Conservation (phyloP, 2,888 invertebrate species). For the Heterodera filipjevi region DNA sequence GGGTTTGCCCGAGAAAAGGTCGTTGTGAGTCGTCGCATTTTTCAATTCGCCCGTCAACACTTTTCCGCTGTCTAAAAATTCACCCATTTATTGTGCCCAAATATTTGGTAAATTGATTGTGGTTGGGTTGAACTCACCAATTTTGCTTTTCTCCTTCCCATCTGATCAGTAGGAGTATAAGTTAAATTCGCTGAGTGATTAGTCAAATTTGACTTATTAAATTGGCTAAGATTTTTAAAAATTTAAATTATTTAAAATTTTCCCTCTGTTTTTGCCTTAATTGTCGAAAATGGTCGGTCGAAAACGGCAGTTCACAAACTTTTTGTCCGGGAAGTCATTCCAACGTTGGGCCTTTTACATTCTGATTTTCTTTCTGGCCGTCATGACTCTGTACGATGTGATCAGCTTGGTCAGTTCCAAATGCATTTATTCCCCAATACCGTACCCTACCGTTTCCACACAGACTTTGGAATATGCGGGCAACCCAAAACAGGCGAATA, state of each 20-base stretch:
- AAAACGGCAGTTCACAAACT: slow-evolving; percentile 15
- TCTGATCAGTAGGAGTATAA: too few relatives aligned
- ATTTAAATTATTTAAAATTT: background rate
- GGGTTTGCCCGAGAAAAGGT: background rate
- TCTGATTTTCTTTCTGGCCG: slow-evolving; percentile 55
- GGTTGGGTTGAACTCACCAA: too few relatives aligned
- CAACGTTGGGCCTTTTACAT: slow-evolving; percentile 54
- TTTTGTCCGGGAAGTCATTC: slow-evolving; percentile 30
- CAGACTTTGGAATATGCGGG: slow-evolving; percentile 30
- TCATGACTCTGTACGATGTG: slow-evolving; percentile 47
- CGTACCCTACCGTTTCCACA: background rate
- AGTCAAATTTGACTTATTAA: too few relatives aligned
- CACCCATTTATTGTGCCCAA: background rate
- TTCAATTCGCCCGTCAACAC: background rate
- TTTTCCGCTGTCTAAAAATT: background rate
- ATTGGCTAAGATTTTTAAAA: too few relatives aligned
- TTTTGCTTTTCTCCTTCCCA: too few relatives aligned
- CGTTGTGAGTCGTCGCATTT: background rate
- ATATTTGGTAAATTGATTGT: too few relatives aligned
- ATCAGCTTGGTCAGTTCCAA: background rate
- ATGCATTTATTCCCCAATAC: background rate
- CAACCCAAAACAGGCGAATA: slow-evolving; percentile 38
- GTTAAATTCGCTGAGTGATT: too few relatives aligned
- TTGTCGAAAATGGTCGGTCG: slow-evolving; percentile 7
- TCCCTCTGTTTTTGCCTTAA: too few relatives aligned